These are phyloP conservation scores for Pilophorus perplexus DNA, from an alignment of 2,888 invertebrate species.

Conservation along the genomic window DNA sequence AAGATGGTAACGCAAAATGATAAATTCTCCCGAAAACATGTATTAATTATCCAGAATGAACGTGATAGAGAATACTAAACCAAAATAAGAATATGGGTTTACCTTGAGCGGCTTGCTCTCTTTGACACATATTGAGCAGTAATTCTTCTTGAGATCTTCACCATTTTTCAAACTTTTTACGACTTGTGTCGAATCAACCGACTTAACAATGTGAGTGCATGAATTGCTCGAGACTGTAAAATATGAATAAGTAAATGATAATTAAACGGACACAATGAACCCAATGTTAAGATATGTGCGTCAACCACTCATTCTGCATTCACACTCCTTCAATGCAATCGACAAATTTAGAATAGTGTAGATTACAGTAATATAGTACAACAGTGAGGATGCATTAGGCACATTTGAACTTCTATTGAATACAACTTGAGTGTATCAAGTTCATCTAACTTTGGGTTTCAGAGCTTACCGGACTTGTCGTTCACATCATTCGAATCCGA, in stretches of 20 bases:
- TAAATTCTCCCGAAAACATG: too few species aligned
- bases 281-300: too few species aligned
- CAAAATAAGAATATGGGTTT: too few species aligned
- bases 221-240: not conserved
- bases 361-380: too few species aligned
- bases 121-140: constrained; percentile 19
- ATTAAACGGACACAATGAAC: not conserved
- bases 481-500: constrained; percentile 14
- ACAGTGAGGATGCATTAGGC: too few species aligned
- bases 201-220: constrained; percentile 1
- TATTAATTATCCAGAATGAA: too few species aligned
- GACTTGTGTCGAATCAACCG: constrained; percentile 22
- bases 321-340: too few species aligned
- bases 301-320: too few species aligned
- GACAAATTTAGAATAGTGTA: too few species aligned
- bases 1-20: too few species aligned
- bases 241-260: not conserved
- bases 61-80: too few species aligned
- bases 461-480: constrained; percentile 1
- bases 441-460: not conserved
- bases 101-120: constrained; percentile 23
- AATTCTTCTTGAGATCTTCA: constrained; percentile 24
- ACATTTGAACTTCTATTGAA: too few species aligned
- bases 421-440: not conserved
- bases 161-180: constrained; percentile 21